Evolutionary conservation across 2,888 invertebrate species (phyloP).

Genomic region (Yponomeuta sedellus): DNA sequence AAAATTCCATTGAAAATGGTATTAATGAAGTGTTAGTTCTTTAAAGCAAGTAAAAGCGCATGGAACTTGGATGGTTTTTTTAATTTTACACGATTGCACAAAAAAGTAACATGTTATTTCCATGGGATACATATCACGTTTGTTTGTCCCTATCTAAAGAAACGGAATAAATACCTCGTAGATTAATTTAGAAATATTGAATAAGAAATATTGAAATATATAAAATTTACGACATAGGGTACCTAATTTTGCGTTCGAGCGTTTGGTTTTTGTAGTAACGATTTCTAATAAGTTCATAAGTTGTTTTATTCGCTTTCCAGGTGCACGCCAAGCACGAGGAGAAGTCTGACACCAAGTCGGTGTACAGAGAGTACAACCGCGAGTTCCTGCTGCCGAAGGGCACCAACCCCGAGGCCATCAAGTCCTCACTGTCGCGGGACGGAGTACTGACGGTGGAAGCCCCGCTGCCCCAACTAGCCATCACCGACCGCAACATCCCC

Average conservation of each 20-base stretch:
- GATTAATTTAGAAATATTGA: no score
- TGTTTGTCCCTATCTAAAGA: no score
- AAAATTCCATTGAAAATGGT: no score
- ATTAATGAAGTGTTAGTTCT: no score
- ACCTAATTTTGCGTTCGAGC: no score
- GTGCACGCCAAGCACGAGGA: slow-evolving; percentile 99
- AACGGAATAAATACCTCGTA: no score
- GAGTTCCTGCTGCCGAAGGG: slow-evolving; percentile 98
- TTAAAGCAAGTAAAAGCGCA: no score
- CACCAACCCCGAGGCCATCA: slow-evolving; percentile 96
- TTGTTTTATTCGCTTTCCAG: slow-evolving; percentile 66
- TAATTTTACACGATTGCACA: not conserved
- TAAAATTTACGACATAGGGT: no score
- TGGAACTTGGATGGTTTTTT: no score
- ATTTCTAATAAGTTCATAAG: not conserved
- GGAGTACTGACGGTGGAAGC: slow-evolving; percentile 98
- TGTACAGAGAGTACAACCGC: slow-evolving; percentile 98
- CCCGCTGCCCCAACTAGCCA: slow-evolving; percentile 91
- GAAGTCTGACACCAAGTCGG: slow-evolving; percentile 96
- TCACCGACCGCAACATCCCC: slow-evolving; percentile 89
- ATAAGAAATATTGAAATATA: no score
- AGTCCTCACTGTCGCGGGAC: slow-evolving; percentile 96
- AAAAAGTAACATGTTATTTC: no score
- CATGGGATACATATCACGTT: no score
- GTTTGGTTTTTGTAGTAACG: not conserved